These are phyloP conservation scores for Pterois miles DNA, from an alignment of 2,797 vertebrate genomes.

Conservation along the genomic window DNA sequence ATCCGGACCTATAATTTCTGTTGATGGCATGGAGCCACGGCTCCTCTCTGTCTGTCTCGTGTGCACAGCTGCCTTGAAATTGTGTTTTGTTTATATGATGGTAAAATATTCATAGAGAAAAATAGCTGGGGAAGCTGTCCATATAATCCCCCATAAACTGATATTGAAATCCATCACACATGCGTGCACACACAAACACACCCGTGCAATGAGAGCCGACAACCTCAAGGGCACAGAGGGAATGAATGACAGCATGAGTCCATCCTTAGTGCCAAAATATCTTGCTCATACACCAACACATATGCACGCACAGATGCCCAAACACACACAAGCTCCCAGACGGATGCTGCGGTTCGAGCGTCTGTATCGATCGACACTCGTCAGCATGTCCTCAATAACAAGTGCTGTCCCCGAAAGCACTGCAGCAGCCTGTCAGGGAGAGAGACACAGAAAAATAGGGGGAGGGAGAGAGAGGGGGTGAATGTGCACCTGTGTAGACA, in stretches of 20 bases:
- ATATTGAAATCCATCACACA: conserved; percentile 74
- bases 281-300: conserved; percentile 41
- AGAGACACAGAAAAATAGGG: conserved; percentile 5
- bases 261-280: conserved; percentile 47
- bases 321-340: conserved; percentile 39
- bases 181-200: neutral
- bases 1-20: conserved; percentile 44
- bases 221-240: conserved; percentile 68
- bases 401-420: conserved; percentile 75
- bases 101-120: conserved; percentile 81
- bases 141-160: conserved; percentile 77
- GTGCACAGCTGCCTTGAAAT: conserved; percentile 53
- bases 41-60: conserved; percentile 34
- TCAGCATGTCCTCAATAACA: conserved; percentile 82
- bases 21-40: conserved; percentile 13
- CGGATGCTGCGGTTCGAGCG: conserved; percentile 64
- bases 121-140: conserved; percentile 65
- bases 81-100: conserved; percentile 72
- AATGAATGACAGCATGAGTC: conserved; percentile 65
- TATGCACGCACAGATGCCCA: conserved; percentile 24
- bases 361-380: conserved; percentile 74
- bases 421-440: conserved; percentile 66
- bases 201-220: conserved; percentile 34
- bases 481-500: conserved; percentile 10
- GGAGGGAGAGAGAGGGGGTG: neutral